A percentile compares a stretch with the other conserved stretches of the same genome.
These are phyloP conservation scores for Thamnaconus septentrionalis DNA, from an alignment of 2,113 vertebrate genomes.

Conservation along the genomic window DNA sequence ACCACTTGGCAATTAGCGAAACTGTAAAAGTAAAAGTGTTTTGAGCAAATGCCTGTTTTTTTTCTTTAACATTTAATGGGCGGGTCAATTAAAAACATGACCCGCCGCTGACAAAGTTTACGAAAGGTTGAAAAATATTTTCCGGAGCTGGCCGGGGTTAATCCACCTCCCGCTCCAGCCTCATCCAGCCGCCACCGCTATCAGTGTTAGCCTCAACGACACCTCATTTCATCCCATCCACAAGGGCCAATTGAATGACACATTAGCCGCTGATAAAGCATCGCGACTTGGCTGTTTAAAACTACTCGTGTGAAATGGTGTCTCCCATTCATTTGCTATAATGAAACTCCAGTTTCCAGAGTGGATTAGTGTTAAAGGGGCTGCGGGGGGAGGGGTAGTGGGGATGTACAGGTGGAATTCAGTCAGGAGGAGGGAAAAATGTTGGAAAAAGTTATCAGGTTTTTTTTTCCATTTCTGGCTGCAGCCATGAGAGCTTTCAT, in stretches of 20 bases:
- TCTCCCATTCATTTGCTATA: conserved; percentile 47
- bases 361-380: conserved; percentile 58
- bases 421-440: conserved; percentile 9
- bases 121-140: conserved; percentile 30
- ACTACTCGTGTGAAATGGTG: conserved; percentile 53
- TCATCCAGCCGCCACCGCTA: conserved; percentile 11
- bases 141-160: conserved; percentile 27
- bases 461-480: conserved; percentile 4
- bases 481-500: conserved; percentile 8
- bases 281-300: conserved; percentile 54
- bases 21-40: no score
- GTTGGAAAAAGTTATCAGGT: background rate
- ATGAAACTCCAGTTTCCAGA: conserved; percentile 51
- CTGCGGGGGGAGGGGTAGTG: conserved; percentile 22
- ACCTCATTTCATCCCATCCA: conserved; percentile 55
- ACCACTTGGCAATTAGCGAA: no score
- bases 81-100: no score
- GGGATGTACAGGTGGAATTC: conserved; percentile 27
- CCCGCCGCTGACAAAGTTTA: conserved; percentile 4
- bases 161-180: conserved; percentile 27
- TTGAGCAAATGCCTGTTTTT: no score
- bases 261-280: conserved; percentile 50
- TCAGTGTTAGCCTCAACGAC: conserved; percentile 38
- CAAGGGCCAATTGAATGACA: conserved; percentile 53
- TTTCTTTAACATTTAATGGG: no score